Evolutionary conservation across 1,140 invertebrate species (phyloP).

Genomic region (Delia radicum): DNA sequence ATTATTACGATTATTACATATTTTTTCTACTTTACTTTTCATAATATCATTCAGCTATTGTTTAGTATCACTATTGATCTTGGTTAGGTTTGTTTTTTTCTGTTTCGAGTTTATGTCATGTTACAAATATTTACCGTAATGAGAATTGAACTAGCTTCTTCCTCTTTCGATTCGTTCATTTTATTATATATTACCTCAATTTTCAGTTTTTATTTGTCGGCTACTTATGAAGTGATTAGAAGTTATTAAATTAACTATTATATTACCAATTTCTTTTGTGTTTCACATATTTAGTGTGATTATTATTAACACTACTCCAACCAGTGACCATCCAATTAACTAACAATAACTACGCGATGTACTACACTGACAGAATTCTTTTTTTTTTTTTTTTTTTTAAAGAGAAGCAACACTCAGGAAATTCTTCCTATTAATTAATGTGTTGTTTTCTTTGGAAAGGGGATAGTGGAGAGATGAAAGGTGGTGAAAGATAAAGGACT

Average conservation of each 20-base stretch:
- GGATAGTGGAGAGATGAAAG: too few relatives aligned
- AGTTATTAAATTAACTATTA: neutral
- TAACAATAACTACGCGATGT: too few relatives aligned
- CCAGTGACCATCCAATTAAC: neutral
- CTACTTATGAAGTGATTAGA: slow-evolving; percentile 6
- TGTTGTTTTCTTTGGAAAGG: too few relatives aligned
- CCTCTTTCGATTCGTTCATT: neutral
- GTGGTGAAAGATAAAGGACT: too few relatives aligned
- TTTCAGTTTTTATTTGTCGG: neutral
- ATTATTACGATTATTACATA: neutral
- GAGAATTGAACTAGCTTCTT: neutral
- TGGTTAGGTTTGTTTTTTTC: neutral
- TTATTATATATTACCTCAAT: neutral
- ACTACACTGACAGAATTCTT: too few relatives aligned
- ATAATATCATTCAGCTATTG: neutral
- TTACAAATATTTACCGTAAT: slow-evolving; percentile 6
- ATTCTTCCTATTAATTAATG: too few relatives aligned
- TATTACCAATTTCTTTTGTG: neutral
- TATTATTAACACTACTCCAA: neutral
- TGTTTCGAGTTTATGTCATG: neutral
- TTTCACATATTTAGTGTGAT: neutral
- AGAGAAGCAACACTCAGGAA: too few relatives aligned
- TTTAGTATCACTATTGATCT: too few relatives aligned
- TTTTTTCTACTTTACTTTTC: neutral
- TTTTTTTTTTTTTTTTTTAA: too few relatives aligned